These are phyloP conservation scores for Pseudopipra pipra DNA, from an alignment of 2,113 vertebrate genomes.

Conservation along the genomic window DNA sequence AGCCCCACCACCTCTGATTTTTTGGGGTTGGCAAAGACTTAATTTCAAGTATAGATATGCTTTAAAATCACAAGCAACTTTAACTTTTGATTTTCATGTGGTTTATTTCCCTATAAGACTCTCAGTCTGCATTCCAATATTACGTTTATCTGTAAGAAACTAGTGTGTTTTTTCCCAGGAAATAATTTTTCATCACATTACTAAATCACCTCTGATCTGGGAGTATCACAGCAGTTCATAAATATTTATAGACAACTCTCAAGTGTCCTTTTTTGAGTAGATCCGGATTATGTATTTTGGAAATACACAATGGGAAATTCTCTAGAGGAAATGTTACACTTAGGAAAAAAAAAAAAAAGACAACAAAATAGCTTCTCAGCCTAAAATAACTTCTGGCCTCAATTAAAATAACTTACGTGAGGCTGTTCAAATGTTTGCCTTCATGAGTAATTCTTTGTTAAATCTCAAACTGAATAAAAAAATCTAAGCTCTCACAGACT, in stretches of 20 bases:
- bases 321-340: background rate
- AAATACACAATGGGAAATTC: background rate
- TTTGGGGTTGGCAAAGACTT: background rate
- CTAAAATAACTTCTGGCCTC: background rate
- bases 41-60: background rate
- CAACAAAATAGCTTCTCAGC: background rate
- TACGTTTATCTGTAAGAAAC: background rate
- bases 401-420: background rate
- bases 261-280: background rate
- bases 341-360: no score
- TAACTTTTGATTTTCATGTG: background rate
- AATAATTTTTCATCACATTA: background rate
- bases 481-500: background rate
- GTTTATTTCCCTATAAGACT: background rate
- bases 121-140: background rate
- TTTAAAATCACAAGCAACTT: background rate
- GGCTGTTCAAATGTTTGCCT: background rate
- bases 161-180: background rate
- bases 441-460: background rate
- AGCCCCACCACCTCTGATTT: background rate
- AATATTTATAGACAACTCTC: constrained; percentile 4
- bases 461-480: background rate
- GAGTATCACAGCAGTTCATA: background rate
- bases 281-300: background rate
- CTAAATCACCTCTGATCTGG: background rate